These are phyloP conservation scores for Lottia gigantea DNA, from an alignment of 2,888 invertebrate species.

Conservation along the genomic window DNA sequence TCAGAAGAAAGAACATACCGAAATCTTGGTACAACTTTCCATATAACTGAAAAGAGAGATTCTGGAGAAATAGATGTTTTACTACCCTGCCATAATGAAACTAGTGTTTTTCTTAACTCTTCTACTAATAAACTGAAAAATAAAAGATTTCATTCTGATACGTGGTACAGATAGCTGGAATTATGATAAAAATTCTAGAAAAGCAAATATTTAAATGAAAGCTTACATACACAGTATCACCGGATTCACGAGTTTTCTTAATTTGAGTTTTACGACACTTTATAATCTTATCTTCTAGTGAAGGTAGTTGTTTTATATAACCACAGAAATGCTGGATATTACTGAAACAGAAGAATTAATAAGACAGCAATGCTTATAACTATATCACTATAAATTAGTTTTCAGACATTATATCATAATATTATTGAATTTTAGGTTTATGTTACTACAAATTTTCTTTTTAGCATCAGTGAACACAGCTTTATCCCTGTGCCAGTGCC, in stretches of 20 bases:
- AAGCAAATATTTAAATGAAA: too few relatives aligned
- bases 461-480: too few relatives aligned
- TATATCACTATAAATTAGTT: too few relatives aligned
- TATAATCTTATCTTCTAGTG: slow-evolving; percentile 73
- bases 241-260: slow-evolving; percentile 45
- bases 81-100: slow-evolving; percentile 78
- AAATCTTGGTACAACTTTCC: slow-evolving; percentile 86
- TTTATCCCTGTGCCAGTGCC: too few relatives aligned
- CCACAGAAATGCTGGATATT: slow-evolving; percentile 86
- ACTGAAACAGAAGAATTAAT: slow-evolving; percentile 71
- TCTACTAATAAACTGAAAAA: slow-evolving; percentile 78
- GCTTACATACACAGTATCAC: slow-evolving; percentile 65
- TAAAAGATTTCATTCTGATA: neutral
- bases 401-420: too few relatives aligned
- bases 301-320: slow-evolving; percentile 82
- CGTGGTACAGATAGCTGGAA: too few relatives aligned
- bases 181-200: too few relatives aligned
- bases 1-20: slow-evolving; percentile 50
- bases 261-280: slow-evolving; percentile 59
- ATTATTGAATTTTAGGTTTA: too few relatives aligned
- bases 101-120: slow-evolving; percentile 82
- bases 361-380: too few relatives aligned
- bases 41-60: slow-evolving; percentile 83
- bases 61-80: slow-evolving; percentile 84
- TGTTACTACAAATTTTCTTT: too few relatives aligned